These are phyloP conservation scores for Corythaeola cristata DNA, from an alignment of 2,113 vertebrate genomes.

Conservation along the genomic window DNA sequence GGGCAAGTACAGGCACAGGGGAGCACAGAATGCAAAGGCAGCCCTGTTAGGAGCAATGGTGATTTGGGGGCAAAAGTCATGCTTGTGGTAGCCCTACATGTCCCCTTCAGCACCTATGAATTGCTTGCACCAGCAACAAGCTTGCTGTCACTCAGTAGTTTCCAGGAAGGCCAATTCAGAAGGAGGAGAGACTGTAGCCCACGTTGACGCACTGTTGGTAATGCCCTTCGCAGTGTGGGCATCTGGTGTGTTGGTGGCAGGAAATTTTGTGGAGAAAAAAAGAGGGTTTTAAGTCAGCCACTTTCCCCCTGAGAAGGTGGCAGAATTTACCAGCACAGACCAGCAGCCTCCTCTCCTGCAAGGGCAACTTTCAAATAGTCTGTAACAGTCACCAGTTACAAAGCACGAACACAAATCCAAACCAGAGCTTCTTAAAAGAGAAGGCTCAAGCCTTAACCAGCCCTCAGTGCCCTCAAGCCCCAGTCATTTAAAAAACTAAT, in stretches of 20 bases:
- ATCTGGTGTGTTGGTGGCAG: neutral
- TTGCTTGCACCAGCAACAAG: neutral
- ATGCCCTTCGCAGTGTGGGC: neutral
- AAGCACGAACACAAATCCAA: neutral
- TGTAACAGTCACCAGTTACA: neutral
- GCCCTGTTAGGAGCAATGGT: neutral
- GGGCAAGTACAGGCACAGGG: neutral
- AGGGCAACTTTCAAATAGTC: neutral
- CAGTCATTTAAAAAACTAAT: neutral
- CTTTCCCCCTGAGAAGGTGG: neutral
- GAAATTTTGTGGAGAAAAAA: neutral
- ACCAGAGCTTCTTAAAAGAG: neutral
- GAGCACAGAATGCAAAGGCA: neutral
- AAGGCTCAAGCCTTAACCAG: neutral
- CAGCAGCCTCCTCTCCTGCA: neutral
- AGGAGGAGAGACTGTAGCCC: neutral
- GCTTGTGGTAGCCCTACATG: neutral
- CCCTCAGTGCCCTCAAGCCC: no score
- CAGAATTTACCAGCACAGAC: neutral
- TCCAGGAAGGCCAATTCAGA: neutral
- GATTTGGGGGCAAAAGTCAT: neutral
- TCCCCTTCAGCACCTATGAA: neutral
- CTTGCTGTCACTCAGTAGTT: neutral
- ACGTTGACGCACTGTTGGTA: rapidly evolving
- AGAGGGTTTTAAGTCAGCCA: neutral